Conservation (phyloP, 2,888 invertebrate genomes). For the Laspeyria flexula region DNA sequence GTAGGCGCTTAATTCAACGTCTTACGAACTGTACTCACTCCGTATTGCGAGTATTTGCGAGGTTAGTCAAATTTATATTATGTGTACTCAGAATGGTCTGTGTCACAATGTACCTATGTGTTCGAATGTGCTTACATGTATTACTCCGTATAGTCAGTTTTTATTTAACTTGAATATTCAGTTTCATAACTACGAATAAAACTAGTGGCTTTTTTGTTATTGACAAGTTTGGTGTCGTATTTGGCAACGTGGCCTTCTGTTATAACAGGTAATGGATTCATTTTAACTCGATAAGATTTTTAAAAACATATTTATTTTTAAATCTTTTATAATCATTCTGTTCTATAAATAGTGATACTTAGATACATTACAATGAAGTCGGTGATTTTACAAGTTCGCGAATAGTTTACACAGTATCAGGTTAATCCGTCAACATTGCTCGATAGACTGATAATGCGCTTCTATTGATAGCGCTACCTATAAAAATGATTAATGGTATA, state of each 20-base stretch:
- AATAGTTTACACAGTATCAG: not conserved
- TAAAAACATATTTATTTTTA: constrained; percentile 8
- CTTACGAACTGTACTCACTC: constrained; percentile 10
- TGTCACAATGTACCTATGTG: constrained; percentile 19
- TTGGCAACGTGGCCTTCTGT: constrained; percentile 40
- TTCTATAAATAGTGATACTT: too few relatives aligned
- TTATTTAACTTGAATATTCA: too few relatives aligned
- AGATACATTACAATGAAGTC: constrained; percentile 7
- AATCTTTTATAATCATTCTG: constrained; percentile 8
- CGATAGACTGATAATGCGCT: not conserved
- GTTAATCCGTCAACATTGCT: not conserved
- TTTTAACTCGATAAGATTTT: not conserved
- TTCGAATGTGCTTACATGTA: not conserved
- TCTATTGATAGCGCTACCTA: not conserved
- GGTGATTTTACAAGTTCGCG: not conserved
- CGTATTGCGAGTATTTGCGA: constrained; percentile 19
- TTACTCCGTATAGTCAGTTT: not conserved
- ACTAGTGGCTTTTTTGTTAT: constrained; percentile 1
- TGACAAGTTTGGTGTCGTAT: constrained; percentile 17
- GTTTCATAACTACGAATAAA: not conserved
- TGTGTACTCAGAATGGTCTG: constrained; percentile 14
- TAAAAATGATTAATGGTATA: too few relatives aligned
- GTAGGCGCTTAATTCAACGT: constrained; percentile 15
- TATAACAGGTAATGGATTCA: constrained; percentile 40
- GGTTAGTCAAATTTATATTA: constrained; percentile 14